phyloP scores from a whole-genome alignment of 2,888 invertebrate species.

The Drosophila rubida region DNA sequence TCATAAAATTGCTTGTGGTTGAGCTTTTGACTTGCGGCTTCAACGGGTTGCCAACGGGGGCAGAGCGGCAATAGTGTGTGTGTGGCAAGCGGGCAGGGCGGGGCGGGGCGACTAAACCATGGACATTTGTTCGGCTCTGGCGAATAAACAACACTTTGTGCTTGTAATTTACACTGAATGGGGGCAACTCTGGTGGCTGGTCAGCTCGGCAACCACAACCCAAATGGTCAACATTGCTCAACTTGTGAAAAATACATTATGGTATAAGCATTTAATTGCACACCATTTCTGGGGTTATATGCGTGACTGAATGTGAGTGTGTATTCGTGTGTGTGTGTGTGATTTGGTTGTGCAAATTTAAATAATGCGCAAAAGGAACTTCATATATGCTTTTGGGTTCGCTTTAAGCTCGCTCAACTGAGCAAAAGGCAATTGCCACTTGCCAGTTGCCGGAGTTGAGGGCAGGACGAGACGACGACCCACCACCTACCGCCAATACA shows the following conservation, averaged over 20 bases:
- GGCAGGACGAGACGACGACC: background rate
- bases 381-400: conserved; percentile 1
- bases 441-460: background rate
- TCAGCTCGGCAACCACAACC: conserved; percentile 58
- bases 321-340: conserved; percentile 6
- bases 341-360: conserved; percentile 26
- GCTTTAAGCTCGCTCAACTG: conserved; percentile 23
- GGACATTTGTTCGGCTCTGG: conserved; percentile 24
- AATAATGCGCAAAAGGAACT: conserved; percentile 15
- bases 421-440: conserved; percentile 8
- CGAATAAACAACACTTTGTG: conserved; percentile 65
- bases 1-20: conserved; percentile 78
- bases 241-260: conserved; percentile 80
- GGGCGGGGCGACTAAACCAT: conserved; percentile 6
- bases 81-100: no score
- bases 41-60: background rate
- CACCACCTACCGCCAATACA: background rate
- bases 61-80: no score
- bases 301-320: conserved; percentile 4
- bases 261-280: conserved; percentile 78
- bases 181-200: conserved; percentile 12
- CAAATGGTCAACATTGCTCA: conserved; percentile 79
- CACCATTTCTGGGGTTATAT: conserved; percentile 55
- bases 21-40: conserved; percentile 72
- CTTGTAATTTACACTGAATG: conserved; percentile 64